Conservation (phyloP, 2,888 invertebrate species). For the Phyllotreta striolata region DNA sequence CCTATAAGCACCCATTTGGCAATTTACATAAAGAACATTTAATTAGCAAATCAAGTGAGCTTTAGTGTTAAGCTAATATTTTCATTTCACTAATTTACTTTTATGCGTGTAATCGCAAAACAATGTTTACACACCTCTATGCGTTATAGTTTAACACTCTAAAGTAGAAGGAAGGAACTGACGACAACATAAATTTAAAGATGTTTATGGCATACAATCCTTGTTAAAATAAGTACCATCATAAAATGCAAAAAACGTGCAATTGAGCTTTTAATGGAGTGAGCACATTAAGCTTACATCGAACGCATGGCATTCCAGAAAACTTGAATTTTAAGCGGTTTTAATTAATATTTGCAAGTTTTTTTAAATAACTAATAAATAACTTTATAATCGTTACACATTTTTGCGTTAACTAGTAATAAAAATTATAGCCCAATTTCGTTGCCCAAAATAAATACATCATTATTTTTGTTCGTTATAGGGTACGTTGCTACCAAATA, state of each 20-base stretch:
- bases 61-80: constrained; percentile 27
- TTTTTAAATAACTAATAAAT: no score
- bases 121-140: constrained; percentile 7
- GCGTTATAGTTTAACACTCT: background rate
- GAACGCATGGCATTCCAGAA: background rate
- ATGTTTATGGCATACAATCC: constrained; percentile 32
- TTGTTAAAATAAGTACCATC: constrained; percentile 33
- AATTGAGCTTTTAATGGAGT: constrained; percentile 34
- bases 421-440: no score
- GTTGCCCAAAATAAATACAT: no score
- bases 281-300: constrained; percentile 27
- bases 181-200: constrained; percentile 35
- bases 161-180: constrained; percentile 16
- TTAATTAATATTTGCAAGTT: no score
- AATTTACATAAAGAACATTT: constrained; percentile 28
- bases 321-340: no score
- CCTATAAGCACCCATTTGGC: constrained; percentile 15
- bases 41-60: constrained; percentile 30
- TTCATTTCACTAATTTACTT: constrained; percentile 16
- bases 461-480: no score
- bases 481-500: no score
- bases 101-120: constrained; percentile 14
- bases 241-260: constrained; percentile 34
- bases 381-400: no score
- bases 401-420: no score